Evolutionary conservation across 1,140 invertebrate genomes (phyloP).

Genomic region (Drosophila hydei): DNA sequence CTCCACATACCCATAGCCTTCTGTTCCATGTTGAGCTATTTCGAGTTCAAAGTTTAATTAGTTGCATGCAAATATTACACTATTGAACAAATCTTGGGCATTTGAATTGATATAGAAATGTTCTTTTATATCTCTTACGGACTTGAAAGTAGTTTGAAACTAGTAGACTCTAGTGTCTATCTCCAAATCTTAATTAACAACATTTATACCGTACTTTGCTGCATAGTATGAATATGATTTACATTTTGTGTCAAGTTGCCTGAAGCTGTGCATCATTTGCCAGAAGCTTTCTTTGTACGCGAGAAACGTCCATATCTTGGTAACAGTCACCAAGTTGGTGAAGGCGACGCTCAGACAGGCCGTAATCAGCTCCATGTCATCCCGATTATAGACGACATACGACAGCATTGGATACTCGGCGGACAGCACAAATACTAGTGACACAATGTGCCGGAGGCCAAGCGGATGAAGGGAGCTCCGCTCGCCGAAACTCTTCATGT

Average conservation of each 20-base stretch:
- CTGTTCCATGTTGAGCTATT: slow-evolving; percentile 28
- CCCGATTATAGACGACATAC: slow-evolving; percentile 58
- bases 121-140: too few relatives aligned
- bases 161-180: too few relatives aligned
- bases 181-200: too few relatives aligned
- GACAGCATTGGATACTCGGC: slow-evolving; percentile 70
- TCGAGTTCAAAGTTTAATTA: background rate
- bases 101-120: too few relatives aligned
- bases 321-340: slow-evolving; percentile 71
- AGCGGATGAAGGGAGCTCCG: slow-evolving; percentile 9
- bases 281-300: slow-evolving; percentile 59
- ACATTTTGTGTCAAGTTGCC: slow-evolving; percentile 63
- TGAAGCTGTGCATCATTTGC: slow-evolving; percentile 62
- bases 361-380: slow-evolving; percentile 68
- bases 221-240: slow-evolving; percentile 33
- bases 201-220: too few relatives aligned
- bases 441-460: slow-evolving; percentile 44
- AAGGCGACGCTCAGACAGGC: slow-evolving; percentile 69
- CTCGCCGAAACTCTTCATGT: slow-evolving; percentile 1
- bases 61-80: background rate
- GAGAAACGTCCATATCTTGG: slow-evolving; percentile 73
- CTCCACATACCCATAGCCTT: slow-evolving; percentile 29
- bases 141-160: too few relatives aligned
- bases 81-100: background rate
- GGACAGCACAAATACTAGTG: slow-evolving; percentile 63